Percentiles rank a stretch among this genome's conserved stretches.
phyloP scores from a whole-genome alignment of 2,888 invertebrate species.

The Drosophila kokeensis region DNA sequence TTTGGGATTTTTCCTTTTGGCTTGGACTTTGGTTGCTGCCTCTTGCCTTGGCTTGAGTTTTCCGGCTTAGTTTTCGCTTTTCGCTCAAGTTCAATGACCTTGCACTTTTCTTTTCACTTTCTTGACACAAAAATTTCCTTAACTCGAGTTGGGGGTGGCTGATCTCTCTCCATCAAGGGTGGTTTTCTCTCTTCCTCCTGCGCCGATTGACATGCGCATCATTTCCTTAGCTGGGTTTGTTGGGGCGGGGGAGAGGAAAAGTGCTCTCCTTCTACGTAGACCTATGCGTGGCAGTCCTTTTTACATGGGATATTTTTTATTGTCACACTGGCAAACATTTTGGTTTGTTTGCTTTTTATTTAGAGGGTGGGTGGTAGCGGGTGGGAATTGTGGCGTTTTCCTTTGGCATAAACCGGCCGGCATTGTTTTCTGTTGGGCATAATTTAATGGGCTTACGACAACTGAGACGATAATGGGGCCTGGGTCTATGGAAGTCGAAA shows the following conservation, averaged over 20 bases:
- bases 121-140: slow-evolving; percentile 63
- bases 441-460: slow-evolving; percentile 8
- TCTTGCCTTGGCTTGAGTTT: slow-evolving; percentile 40
- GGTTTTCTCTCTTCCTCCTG: slow-evolving; percentile 36
- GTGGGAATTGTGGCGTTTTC: slow-evolving; percentile 3
- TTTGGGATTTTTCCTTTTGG: slow-evolving; percentile 4
- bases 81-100: slow-evolving; percentile 74
- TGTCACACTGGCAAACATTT: slow-evolving; percentile 42
- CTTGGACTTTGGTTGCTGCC: slow-evolving; percentile 31
- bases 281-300: slow-evolving; percentile 1
- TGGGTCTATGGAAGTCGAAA: background rate
- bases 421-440: slow-evolving; percentile 12
- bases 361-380: background rate
- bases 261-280: background rate
- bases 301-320: slow-evolving; percentile 16
- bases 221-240: slow-evolving; percentile 24
- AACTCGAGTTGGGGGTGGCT: slow-evolving; percentile 16
- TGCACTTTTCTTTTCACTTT: slow-evolving; percentile 71
- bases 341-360: slow-evolving; percentile 53
- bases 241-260: background rate
- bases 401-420: slow-evolving; percentile 49
- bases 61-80: slow-evolving; percentile 56
- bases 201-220: slow-evolving; percentile 69
- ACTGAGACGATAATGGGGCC: background rate
- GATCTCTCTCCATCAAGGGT: slow-evolving; percentile 47